phyloP scores from a whole-genome alignment of 2,797 vertebrate species.

The Eupleurogrammus muticus region DNA sequence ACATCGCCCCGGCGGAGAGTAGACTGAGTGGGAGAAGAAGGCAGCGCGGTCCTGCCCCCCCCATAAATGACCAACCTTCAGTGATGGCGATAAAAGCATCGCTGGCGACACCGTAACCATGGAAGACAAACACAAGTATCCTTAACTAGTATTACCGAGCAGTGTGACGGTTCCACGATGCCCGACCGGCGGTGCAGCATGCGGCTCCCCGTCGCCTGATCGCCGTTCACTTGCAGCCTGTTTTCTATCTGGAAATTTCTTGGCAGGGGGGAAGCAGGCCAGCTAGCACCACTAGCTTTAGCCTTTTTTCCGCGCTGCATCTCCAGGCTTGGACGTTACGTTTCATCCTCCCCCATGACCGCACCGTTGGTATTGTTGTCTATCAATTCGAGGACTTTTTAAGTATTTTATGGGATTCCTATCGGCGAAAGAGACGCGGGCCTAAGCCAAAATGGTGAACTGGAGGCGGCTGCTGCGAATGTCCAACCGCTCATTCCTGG shows the following conservation, averaged over 20 bases:
- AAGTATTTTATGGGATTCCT: conserved; percentile 80
- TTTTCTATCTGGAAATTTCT: conserved; percentile 79
- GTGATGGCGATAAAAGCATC: conserved; percentile 43
- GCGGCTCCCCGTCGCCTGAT: conserved; percentile 63
- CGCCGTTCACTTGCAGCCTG: conserved; percentile 57
- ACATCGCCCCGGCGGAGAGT: conserved; percentile 44
- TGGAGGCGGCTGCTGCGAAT: conserved; percentile 90
- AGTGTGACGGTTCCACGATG: conserved; percentile 53
- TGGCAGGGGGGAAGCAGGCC: conserved; percentile 65
- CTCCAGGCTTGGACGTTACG: conserved; percentile 53
- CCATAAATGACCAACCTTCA: conserved; percentile 53
- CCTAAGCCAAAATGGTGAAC: conserved; percentile 87
- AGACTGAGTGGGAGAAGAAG: conserved; percentile 43
- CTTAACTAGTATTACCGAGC: conserved; percentile 22
- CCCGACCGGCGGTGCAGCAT: conserved; percentile 46
- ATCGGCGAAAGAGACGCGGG: conserved; percentile 60
- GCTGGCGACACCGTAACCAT: conserved; percentile 39
- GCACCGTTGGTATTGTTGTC: conserved; percentile 21
- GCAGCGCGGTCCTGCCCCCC: conserved; percentile 54
- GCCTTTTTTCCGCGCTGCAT: conserved; percentile 48
- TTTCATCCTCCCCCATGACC: conserved; percentile 37
- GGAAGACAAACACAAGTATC: conserved; percentile 34
- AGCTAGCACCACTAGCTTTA: conserved; percentile 61
- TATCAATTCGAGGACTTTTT: conserved; percentile 49
- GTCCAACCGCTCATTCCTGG: conserved; percentile 93